phyloP scores from a whole-genome alignment of 2,888 invertebrate species.

The Pelosia muscerda region DNA sequence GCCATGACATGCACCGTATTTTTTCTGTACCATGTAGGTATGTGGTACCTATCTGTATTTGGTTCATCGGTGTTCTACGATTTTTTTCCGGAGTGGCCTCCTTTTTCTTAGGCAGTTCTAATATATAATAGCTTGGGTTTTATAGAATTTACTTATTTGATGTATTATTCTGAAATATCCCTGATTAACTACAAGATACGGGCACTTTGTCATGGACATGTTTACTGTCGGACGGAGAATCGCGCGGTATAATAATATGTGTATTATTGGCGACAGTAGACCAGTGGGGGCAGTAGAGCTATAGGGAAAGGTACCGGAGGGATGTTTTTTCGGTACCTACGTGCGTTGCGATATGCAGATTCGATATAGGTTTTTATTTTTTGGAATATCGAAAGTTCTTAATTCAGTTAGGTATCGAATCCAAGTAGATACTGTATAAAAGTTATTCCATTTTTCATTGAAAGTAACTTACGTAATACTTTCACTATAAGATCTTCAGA shows the following conservation, averaged over 20 bases:
- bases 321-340: too few relatives aligned
- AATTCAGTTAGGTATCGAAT: conserved; percentile 1
- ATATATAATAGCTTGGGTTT: background rate
- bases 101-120: background rate
- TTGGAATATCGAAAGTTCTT: too few relatives aligned
- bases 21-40: conserved; percentile 42
- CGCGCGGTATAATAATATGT: too few relatives aligned
- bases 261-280: too few relatives aligned
- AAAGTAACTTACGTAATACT: conserved; percentile 15
- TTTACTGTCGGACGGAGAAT: too few relatives aligned
- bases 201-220: too few relatives aligned
- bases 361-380: background rate
- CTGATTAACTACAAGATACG: too few relatives aligned
- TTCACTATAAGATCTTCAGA: conserved; percentile 16
- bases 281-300: too few relatives aligned
- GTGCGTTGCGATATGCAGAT: background rate
- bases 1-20: conserved; percentile 58
- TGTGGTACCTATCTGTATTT: conserved; percentile 2
- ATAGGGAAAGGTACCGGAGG: too few relatives aligned
- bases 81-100: background rate
- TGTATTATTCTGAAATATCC: too few relatives aligned
- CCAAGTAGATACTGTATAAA: conserved; percentile 2
- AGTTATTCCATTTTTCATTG: conserved; percentile 13
- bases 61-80: background rate
- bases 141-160: too few relatives aligned